phyloP scores from a whole-genome alignment of 2,113 vertebrate genomes.

The Erythrocercus mccallii region DNA sequence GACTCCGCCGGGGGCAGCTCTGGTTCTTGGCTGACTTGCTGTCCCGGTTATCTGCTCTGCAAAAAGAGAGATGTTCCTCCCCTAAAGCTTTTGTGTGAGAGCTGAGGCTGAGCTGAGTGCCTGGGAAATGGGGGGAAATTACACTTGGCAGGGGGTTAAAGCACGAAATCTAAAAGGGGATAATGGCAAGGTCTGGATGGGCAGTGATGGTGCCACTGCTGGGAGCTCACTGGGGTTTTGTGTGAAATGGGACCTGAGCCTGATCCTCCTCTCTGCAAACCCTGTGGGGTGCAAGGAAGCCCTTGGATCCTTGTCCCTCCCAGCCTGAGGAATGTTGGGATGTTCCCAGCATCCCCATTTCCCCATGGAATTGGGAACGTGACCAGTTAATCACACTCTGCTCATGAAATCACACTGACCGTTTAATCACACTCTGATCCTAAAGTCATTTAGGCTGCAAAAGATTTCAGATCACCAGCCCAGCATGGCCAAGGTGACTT shows the following conservation, averaged over 20 bases:
- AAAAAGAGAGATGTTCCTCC: background rate
- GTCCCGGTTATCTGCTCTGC: background rate
- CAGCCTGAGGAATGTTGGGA: background rate
- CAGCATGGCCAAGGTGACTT: background rate
- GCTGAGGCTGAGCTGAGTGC: background rate
- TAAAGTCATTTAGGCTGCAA: background rate
- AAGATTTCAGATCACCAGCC: background rate
- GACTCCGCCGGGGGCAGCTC: background rate
- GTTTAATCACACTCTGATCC: background rate
- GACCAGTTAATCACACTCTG: background rate
- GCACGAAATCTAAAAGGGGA: background rate
- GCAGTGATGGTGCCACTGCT: background rate
- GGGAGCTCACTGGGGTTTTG: background rate
- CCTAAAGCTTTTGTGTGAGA: background rate
- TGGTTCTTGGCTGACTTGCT: background rate
- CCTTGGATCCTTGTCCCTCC: background rate
- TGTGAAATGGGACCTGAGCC: background rate
- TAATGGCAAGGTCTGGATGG: background rate
- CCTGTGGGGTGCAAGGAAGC: background rate
- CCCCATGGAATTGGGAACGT: accelerated
- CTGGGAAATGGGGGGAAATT: background rate
- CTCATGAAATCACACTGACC: background rate
- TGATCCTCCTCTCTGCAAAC: background rate
- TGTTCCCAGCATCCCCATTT: background rate
- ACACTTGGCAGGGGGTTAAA: background rate